These are phyloP conservation scores for Synodontis membranacea DNA, from an alignment of 2,113 vertebrate genomes.

Conservation along the genomic window DNA sequence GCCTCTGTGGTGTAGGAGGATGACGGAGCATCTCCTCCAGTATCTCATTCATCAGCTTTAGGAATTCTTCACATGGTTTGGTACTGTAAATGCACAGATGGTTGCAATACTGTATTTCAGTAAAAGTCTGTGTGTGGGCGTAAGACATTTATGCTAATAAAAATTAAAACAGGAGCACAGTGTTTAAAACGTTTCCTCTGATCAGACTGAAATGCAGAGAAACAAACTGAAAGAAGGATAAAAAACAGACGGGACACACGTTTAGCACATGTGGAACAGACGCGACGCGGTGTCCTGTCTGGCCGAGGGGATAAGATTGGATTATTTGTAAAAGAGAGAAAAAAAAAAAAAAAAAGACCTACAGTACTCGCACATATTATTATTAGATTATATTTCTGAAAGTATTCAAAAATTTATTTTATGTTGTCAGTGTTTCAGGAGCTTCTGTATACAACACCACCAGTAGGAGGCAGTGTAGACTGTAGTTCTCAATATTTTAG, in stretches of 20 bases:
- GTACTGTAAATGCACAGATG: slow-evolving; percentile 10
- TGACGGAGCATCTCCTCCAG: not conserved
- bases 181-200: not conserved
- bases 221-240: not conserved
- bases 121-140: not conserved
- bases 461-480: slow-evolving; percentile 69
- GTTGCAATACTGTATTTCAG: not conserved
- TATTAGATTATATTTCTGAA: not conserved
- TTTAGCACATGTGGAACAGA: slow-evolving; percentile 10
- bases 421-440: not conserved
- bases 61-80: slow-evolving; percentile 24
- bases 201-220: not conserved
- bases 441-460: slow-evolving; percentile 24
- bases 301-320: not conserved
- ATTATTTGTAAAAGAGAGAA: too few species aligned
- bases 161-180: not conserved
- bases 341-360: not conserved
- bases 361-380: not conserved
- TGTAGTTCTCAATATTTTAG: slow-evolving; percentile 1
- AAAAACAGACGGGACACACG: not conserved
- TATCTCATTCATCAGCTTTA: not conserved
- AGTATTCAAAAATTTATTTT: too few species aligned
- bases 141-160: not conserved
- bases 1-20: not conserved
- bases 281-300: not conserved